Evolutionary conservation across 2,113 vertebrate genomes (phyloP).

Genomic region (Isichthys henryi): DNA sequence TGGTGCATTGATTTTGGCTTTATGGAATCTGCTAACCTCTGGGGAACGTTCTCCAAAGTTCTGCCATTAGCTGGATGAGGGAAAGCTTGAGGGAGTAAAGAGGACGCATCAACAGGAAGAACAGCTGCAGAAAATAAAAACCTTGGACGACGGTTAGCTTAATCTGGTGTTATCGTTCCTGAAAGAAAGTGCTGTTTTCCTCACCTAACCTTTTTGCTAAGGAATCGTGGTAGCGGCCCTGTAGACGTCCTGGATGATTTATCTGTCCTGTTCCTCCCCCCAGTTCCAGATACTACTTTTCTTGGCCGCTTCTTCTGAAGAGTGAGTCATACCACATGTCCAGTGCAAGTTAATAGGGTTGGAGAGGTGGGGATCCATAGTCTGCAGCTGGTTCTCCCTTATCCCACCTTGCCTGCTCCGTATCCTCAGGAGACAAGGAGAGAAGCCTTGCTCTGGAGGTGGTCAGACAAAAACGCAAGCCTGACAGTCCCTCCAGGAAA

Average conservation of each 20-base stretch:
- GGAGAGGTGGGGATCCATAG: slow-evolving; percentile 10
- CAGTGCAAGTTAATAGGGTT: slow-evolving; percentile 18
- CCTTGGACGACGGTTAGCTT: not conserved
- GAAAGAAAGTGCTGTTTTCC: not conserved
- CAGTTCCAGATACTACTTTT: not conserved
- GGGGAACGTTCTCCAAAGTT: not conserved
- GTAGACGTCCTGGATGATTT: not conserved
- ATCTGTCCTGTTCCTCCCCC: slow-evolving; percentile 3
- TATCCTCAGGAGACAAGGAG: slow-evolving; percentile 31
- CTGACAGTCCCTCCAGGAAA: not conserved
- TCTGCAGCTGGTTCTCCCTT: slow-evolving; percentile 31
- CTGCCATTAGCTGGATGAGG: not conserved
- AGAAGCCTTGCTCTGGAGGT: not conserved
- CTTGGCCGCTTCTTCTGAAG: slow-evolving; percentile 6
- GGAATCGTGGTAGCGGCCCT: not conserved
- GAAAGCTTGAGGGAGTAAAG: not conserved
- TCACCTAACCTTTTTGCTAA: not conserved
- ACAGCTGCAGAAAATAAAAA: not conserved
- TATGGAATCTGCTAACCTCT: not conserved
- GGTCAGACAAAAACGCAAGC: not conserved
- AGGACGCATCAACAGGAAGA: not conserved
- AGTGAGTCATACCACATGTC: slow-evolving; percentile 1
- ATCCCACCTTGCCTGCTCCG: slow-evolving; percentile 41
- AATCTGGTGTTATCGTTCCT: not conserved
- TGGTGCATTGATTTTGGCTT: not conserved